Evolutionary conservation across 2,797 vertebrate genomes (phyloP), one percentile per base, ranked within the genome.

Genomic region (Macroramphosus scolopax): DNA sequence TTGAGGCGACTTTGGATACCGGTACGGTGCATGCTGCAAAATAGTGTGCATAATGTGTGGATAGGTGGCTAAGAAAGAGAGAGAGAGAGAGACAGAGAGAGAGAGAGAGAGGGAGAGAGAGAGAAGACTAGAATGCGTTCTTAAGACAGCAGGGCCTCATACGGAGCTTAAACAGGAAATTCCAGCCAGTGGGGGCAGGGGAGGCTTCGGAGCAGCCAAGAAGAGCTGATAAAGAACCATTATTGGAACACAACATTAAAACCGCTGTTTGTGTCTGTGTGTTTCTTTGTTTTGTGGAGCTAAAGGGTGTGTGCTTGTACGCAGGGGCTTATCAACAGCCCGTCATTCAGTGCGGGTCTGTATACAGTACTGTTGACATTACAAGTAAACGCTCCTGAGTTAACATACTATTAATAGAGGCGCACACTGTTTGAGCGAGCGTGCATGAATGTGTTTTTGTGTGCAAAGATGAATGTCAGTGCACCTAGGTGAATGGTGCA

Each of bases 111-210:
- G 43, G 26, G 48, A 40, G 48, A 58, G 56, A 34, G 57, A 47
- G 77, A 61, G 59, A 52, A 37, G 70, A 79, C 63, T 51, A 73
- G 51, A 82, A 77, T 65, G 76, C 62, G 68, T 84, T 70, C 68
- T 82, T 80, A 75, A 88, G 78, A 89, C 85, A 84, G 84, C 84
- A 80, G 87, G 85, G 81, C 87, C 87, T 89, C 87, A 88, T 82
- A 85, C 57, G 50, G 79, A 87, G 81, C 85, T 90, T 88, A 88
- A 91, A 91, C 90, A 91, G 89, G 90, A 91, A 91, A 91, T 91
- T 89, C 89, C 89, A 91, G 82, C 77, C 79, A 75, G 81, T 84
- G 84, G 83, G 87, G 86, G 84, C 56, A 75, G 87, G 84, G 75
- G 63, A 69, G 51, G 64, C 50, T 68, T 58, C 15, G 34, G 63